Evolutionary conservation across 2,888 invertebrate genomes (phyloP).

Genomic region (Megamerina dolium): DNA sequence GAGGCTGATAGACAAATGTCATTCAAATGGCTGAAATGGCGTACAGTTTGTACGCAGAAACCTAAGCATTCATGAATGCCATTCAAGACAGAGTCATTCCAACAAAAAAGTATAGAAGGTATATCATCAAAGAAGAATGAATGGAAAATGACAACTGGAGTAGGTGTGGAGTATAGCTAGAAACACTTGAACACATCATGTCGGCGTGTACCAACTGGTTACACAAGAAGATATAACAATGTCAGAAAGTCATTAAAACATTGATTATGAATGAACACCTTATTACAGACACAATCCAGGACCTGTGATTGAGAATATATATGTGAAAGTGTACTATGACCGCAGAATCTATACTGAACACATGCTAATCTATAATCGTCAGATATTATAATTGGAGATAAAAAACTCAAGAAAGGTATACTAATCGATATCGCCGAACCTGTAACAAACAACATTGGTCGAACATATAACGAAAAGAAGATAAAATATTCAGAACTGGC

Average conservation of each 20-base stretch:
- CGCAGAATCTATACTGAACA: not conserved
- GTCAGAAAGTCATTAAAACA: not conserved
- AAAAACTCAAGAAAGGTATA: not conserved
- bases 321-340: not conserved
- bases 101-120: slow-evolving; percentile 9
- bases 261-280: not conserved
- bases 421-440: not conserved
- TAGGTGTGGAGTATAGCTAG: not conserved
- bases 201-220: no score
- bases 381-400: not conserved
- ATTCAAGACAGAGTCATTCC: slow-evolving; percentile 9
- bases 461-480: not conserved
- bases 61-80: slow-evolving; percentile 3
- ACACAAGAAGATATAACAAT: not conserved
- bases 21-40: no score
- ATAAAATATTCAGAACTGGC: not conserved
- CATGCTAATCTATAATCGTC: not conserved
- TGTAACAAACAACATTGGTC: not conserved
- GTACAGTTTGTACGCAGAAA: slow-evolving; percentile 10
- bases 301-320: not conserved
- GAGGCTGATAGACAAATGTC: no score
- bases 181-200: no score
- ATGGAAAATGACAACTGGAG: not conserved
- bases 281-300: not conserved
- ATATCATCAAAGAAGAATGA: not conserved